Percentiles rank a stretch among this genome's conserved stretches.
phyloP scores from a whole-genome alignment of 2,888 invertebrate species.

The Troides helena region DNA sequence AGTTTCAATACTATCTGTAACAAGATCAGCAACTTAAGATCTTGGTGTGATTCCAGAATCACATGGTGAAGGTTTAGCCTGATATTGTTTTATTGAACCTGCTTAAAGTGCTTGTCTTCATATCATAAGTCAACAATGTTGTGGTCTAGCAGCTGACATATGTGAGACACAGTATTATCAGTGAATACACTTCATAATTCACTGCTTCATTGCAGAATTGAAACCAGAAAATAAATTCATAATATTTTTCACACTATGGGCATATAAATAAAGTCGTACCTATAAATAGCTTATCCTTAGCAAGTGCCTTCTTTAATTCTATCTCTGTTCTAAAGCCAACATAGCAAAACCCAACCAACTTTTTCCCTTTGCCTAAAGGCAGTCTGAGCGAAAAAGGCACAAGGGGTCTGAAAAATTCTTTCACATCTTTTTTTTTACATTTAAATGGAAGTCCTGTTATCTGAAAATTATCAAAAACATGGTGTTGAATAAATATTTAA shows the following conservation, averaged over 20 bases:
- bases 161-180: no score
- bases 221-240: no score
- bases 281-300: conserved; percentile 92
- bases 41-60: no score
- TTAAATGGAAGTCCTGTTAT: conserved; percentile 88
- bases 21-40: no score
- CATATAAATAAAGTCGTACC: conserved; percentile 71
- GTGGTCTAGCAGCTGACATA: no score
- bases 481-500: not conserved
- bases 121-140: no score
- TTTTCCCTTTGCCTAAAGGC: conserved; percentile 81
- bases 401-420: conserved; percentile 90
- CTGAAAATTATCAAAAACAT: conserved; percentile 72
- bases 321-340: conserved; percentile 93
- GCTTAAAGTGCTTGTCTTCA: no score
- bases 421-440: conserved; percentile 90
- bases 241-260: not conserved
- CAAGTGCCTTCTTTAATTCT: conserved; percentile 88
- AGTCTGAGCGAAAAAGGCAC: conserved; percentile 89
- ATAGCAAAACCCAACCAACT: conserved; percentile 91
- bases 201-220: no score
- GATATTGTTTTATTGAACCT: no score
- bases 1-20: not conserved
- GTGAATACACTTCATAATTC: no score
- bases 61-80: no score